Evolutionary conservation across 2,888 invertebrate species (phyloP), one percentile per base, ranked within the genome.

Genomic region (Mamestra brassicae): DNA sequence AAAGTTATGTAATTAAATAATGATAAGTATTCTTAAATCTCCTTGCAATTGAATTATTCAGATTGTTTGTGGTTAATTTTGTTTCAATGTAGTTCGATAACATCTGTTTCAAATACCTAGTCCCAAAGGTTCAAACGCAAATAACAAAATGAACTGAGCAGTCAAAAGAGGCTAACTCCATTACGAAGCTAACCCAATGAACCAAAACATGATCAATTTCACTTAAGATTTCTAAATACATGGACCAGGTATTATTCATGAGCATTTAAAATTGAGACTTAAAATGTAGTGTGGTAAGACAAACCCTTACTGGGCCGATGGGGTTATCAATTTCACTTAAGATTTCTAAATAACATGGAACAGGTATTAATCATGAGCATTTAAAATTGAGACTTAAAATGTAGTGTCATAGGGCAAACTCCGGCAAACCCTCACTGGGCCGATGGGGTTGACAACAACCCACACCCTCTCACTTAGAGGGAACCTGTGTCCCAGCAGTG

Each of bases 1-100:
- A 76, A 81, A 70, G 6, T 66, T 76, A 69, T 50, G 47, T 79
- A 79, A 81, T 36, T 8, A 72, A 58, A 34, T 42, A 68, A 47
- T 36, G 65, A 79, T 80, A 65, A 45, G 4, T 71, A 36, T n/a
- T 52, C 11, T 17, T 36, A 60, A 80, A 74, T 74, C 34, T 36
- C n/a, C 8, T 52, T 36, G n/a, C 13, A 57, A 54, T 55, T 54
- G 2, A 38, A 58, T 61, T n/a, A 60, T 26, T 45, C 10, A 34
- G 10, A 50, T 17, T 42, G 38, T 15, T 38, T 54, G 47, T 26
- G 8, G 34, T 72, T 26, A 26, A 26, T 58, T 47, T 34, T 17
- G 4, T 13, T 71, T 58, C 4, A 38, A 10, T n/a, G 15, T 13
- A 13, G 26, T 26, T 26, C n/a, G 7, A 5, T 70, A 26, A 71